Percentiles rank a stretch among this genome's conserved stretches.
These are phyloP conservation scores for Brachionus sp. DNA, from an alignment of 1,140 invertebrate genomes.

Conservation along the genomic window DNA sequence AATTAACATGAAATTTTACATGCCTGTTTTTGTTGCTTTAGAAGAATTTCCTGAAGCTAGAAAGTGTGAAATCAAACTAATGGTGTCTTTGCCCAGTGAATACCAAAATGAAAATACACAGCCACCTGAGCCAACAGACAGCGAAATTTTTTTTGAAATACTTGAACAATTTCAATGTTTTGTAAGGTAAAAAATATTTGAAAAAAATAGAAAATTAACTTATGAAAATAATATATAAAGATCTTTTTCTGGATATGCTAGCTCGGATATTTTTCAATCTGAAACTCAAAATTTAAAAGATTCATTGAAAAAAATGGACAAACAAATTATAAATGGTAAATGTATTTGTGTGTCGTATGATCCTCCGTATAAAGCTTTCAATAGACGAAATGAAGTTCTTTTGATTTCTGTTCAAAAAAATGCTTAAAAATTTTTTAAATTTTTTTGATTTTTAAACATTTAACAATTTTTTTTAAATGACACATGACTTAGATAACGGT, in stretches of 20 bases:
- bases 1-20: constrained; percentile 36
- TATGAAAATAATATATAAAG: neutral
- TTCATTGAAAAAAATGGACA: neutral
- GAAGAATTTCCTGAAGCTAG: neutral
- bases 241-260: neutral
- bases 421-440: neutral
- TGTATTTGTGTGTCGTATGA: constrained; percentile 6
- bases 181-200: neutral
- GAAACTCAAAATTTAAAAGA: neutral
- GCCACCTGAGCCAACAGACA: neutral
- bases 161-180: neutral
- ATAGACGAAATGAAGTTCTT: constrained; percentile 1
- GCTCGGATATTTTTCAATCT: neutral
- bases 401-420: neutral
- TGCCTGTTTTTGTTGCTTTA: constrained; percentile 28
- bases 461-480: neutral
- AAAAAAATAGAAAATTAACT: neutral
- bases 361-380: neutral
- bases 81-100: constrained; percentile 27
- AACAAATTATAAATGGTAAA: neutral
- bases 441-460: neutral
- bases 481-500: neutral
- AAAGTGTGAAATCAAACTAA: constrained; percentile 7
- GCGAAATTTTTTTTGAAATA: constrained; percentile 25
- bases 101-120: neutral